phyloP scores from a whole-genome alignment of 2,797 vertebrate species.

The Poliocrania exsul region DNA sequence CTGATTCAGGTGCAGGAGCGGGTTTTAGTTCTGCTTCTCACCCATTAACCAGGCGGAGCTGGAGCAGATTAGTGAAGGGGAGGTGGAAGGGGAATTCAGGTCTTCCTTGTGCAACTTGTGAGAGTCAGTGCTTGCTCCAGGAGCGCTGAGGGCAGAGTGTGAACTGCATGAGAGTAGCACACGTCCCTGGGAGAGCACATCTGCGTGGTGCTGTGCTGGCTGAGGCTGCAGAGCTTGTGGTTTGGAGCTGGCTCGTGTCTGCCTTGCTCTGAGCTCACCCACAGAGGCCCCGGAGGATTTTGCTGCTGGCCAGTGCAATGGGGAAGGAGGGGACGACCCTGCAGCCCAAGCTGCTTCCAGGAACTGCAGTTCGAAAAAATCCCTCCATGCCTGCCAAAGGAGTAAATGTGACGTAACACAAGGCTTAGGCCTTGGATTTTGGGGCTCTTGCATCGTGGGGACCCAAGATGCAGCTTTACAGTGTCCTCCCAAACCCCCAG shows the following conservation, averaged over 20 bases:
- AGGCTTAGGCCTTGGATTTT: accelerated
- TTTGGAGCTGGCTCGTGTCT: not conserved
- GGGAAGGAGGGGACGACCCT: not conserved
- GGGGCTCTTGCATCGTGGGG: not conserved
- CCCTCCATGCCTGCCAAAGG: accelerated
- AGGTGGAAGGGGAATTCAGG: not conserved
- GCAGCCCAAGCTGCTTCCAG: not conserved
- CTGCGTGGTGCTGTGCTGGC: not conserved
- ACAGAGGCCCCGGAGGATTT: not conserved
- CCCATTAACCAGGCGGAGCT: not conserved
- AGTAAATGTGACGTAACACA: accelerated
- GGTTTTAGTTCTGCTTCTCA: not conserved
- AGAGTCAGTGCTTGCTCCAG: not conserved
- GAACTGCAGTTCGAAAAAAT: accelerated
- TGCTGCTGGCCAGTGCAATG: not conserved
- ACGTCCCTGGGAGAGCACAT: not conserved
- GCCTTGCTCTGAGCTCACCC: not conserved
- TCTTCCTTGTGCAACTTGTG: not conserved
- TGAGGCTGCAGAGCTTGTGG: not conserved
- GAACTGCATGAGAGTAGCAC: not conserved
- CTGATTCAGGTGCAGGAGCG: accelerated
- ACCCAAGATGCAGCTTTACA: not conserved
- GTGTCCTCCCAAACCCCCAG: not conserved
- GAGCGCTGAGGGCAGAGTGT: not conserved
- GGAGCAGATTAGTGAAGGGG: not conserved